These are phyloP conservation scores for Notolepis coatsorum DNA, from an alignment of 2,797 vertebrate species.

Conservation along the genomic window DNA sequence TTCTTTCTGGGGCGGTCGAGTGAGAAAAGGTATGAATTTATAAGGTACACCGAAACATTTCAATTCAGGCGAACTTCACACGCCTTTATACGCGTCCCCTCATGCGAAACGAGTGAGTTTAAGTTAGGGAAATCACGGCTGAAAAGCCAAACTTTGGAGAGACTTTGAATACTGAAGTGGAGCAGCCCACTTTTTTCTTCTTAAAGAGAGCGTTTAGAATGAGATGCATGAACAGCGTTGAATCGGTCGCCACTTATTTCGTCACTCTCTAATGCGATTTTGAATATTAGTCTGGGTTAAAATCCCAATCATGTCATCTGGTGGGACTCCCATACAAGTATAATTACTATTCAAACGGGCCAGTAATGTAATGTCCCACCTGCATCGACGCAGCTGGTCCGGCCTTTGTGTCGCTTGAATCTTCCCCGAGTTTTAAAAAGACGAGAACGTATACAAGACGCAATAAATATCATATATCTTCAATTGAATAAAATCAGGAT, in stretches of 20 bases:
- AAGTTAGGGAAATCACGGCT: slow-evolving; percentile 85
- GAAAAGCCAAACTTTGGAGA: slow-evolving; percentile 87
- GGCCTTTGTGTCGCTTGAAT: slow-evolving; percentile 58
- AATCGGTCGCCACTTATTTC: slow-evolving; percentile 79
- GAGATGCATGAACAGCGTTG: slow-evolving; percentile 79
- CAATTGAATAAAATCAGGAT: too few species aligned
- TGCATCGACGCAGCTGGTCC: slow-evolving; percentile 91
- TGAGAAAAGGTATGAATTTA: slow-evolving; percentile 99
- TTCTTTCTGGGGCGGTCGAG: slow-evolving; percentile 90
- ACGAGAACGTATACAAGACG: slow-evolving; percentile 29
- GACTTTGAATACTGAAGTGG: slow-evolving; percentile 88
- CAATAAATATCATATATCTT: slow-evolving; percentile 43
- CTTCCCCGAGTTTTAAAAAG: slow-evolving; percentile 61
- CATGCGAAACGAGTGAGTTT: slow-evolving; percentile 89
- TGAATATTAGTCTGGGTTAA: slow-evolving; percentile 87
- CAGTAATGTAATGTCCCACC: slow-evolving; percentile 95
- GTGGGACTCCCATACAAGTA: slow-evolving; percentile 95
- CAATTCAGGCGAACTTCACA: slow-evolving; percentile 92
- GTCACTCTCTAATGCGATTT: slow-evolving; percentile 82
- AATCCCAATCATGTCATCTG: slow-evolving; percentile 93
- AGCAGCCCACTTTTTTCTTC: slow-evolving; percentile 75
- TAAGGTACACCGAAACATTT: slow-evolving; percentile 98
- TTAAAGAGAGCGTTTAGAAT: slow-evolving; percentile 63
- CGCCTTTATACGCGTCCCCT: slow-evolving; percentile 92
- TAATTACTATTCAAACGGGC: slow-evolving; percentile 90